Evolutionary conservation across 2,797 vertebrate genomes (phyloP).

Genomic region (Sebastes diaconus): DNA sequence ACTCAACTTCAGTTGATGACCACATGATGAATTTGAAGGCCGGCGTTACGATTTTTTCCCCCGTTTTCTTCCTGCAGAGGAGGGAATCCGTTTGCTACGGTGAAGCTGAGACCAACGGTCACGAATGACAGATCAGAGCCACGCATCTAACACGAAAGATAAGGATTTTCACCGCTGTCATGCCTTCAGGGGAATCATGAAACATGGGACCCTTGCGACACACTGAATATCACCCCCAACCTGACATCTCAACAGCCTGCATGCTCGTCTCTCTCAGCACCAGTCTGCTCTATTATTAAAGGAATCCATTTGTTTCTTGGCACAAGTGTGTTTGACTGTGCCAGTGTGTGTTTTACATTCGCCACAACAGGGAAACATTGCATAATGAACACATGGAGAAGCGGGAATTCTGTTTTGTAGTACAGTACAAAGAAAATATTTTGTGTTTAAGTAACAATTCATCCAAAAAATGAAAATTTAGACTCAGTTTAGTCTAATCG

Average conservation of each 20-base stretch:
- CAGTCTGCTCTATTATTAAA: conserved; percentile 13
- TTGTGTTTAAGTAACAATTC: conserved; percentile 4
- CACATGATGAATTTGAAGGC: background rate
- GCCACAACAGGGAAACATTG: background rate
- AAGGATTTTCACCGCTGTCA: conserved; percentile 39
- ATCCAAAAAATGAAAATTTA: conserved; percentile 25
- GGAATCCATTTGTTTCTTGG: conserved; percentile 19
- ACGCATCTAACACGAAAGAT: conserved; percentile 69
- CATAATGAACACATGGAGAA: background rate
- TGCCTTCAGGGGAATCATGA: conserved; percentile 44
- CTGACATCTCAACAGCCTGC: conserved; percentile 56
- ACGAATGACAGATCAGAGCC: conserved; percentile 97
- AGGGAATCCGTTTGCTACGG: conserved; percentile 94
- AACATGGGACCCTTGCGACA: conserved; percentile 13
- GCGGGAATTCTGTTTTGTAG: background rate
- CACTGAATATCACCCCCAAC: conserved; percentile 32
- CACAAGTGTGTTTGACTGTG: conserved; percentile 15
- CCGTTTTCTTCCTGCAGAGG: conserved; percentile 78
- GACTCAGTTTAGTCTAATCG: background rate
- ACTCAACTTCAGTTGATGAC: background rate
- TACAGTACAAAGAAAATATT: background rate
- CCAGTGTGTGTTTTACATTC: conserved; percentile 13
- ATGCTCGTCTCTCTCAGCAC: conserved; percentile 40
- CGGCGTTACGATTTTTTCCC: background rate
- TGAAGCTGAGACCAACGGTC: conserved; percentile 93